These are phyloP conservation scores for Thamnophis sirtalis DNA, from an alignment of 2,113 vertebrate species.

Conservation along the genomic window DNA sequence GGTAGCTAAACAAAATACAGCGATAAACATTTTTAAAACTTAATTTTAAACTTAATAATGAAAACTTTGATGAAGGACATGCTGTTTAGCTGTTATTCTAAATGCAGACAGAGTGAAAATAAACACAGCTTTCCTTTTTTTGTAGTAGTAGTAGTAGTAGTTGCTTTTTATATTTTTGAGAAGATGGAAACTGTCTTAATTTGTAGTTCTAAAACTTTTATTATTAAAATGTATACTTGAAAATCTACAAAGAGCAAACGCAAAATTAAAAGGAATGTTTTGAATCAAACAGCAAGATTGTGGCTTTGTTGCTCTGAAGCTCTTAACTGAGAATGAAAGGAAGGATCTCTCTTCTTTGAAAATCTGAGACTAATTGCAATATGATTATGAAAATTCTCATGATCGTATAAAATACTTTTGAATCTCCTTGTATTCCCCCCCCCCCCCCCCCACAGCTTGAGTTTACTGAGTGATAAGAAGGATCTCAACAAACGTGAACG, in stretches of 20 bases:
- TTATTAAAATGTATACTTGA: not conserved
- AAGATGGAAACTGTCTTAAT: not conserved
- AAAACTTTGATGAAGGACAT: not conserved
- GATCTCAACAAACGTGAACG: slow-evolving; percentile 79
- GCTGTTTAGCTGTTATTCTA: not conserved
- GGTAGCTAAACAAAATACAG: not conserved
- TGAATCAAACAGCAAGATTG: not conserved
- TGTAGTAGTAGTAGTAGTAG: not conserved
- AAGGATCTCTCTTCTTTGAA: not conserved
- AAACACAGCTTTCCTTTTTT: not conserved
- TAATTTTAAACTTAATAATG: not conserved
- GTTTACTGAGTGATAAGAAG: slow-evolving; percentile 79
- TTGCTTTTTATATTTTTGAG: not conserved
- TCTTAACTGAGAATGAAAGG: not conserved
- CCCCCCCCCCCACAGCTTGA: slow-evolving; percentile 76
- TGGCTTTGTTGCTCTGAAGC: not conserved
- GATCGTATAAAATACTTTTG: not conserved
- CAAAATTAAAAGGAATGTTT: not conserved
- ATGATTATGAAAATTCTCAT: not conserved
- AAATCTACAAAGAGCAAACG: not conserved
- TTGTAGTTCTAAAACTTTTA: not conserved
- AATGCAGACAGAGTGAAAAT: not conserved
- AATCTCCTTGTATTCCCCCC: slow-evolving; percentile 14
- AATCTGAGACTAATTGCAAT: too few relatives aligned
- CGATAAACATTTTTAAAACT: not conserved